Conservation (phyloP, 2,888 invertebrate species). For the Brachyopa scutellaris region DNA sequence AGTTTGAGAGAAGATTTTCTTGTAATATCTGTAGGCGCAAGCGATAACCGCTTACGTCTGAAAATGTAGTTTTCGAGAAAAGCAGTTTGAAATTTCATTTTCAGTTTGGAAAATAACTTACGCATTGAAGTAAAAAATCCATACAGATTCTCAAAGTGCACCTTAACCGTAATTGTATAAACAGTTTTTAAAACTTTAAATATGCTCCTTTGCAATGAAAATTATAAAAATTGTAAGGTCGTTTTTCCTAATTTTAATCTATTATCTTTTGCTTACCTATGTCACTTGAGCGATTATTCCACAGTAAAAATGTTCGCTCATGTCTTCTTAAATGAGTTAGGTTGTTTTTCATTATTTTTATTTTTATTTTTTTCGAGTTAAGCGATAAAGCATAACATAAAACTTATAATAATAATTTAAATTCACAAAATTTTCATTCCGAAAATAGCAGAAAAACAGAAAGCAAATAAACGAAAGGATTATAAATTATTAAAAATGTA, state of each 20-base stretch:
- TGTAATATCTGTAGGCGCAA: no score
- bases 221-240: slow-evolving; percentile 1
- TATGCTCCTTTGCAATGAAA: no score
- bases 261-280: slow-evolving; percentile 8
- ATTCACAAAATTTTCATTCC: no score
- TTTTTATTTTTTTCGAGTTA: no score
- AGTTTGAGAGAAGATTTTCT: no score
- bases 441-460: neutral
- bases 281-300: slow-evolving; percentile 18
- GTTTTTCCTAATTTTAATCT: slow-evolving; percentile 26
- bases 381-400: no score
- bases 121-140: no score
- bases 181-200: neutral
- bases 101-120: no score
- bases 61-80: slow-evolving; percentile 4
- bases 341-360: no score
- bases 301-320: neutral
- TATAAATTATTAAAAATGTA: neutral
- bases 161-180: neutral
- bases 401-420: neutral
- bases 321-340: no score
- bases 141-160: neutral
- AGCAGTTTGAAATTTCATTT: slow-evolving; percentile 3
- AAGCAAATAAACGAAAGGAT: neutral
- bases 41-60: no score